phyloP scores from a whole-genome alignment of 1,140 invertebrate genomes.

The Drosophila rufa region DNA sequence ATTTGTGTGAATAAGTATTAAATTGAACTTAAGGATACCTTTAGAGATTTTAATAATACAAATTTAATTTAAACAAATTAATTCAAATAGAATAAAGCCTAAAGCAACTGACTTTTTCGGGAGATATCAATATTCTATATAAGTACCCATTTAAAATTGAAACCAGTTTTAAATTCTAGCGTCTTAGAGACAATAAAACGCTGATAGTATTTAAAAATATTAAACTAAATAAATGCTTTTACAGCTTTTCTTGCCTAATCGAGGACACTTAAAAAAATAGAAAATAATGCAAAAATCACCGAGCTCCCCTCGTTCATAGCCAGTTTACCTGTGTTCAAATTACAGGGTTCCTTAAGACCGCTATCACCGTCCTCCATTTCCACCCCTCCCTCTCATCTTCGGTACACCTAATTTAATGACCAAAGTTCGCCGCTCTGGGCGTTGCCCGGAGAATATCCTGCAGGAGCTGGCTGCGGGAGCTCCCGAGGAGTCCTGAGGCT shows the following conservation, averaged over 20 bases:
- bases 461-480: neutral
- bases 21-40: neutral
- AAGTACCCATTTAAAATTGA: no score
- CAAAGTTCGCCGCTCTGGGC: slow-evolving; percentile 72
- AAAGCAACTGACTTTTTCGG: no score
- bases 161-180: no score
- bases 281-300: neutral
- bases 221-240: no score
- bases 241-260: no score
- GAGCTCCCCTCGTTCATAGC: neutral
- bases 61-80: neutral
- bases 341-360: neutral
- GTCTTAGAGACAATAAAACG: neutral
- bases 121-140: no score
- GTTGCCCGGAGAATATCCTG: slow-evolving; percentile 53
- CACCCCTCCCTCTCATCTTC: slow-evolving; percentile 8
- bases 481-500: neutral
- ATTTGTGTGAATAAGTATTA: no score
- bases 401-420: slow-evolving; percentile 78
- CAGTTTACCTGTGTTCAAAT: slow-evolving; percentile 8
- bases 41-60: neutral
- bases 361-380: neutral
- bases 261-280: no score
- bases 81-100: no score
- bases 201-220: no score